Conservation (phyloP, 2,113 vertebrate genomes). For the Sprattus sprattus region DNA sequence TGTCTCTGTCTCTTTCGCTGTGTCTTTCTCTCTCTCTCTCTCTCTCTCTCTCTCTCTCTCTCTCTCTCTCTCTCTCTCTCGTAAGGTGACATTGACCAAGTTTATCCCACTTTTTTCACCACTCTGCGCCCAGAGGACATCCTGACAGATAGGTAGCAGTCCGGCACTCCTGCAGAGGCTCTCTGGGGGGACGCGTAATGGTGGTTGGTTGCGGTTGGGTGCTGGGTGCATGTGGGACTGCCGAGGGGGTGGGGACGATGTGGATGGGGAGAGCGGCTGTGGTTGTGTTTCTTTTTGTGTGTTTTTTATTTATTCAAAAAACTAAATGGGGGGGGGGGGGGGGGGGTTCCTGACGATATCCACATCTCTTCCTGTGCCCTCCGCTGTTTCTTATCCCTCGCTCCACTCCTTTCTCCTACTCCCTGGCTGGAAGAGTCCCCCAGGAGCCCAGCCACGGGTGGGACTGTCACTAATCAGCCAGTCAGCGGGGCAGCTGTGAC, state of each 20-base stretch:
- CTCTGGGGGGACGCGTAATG: neutral
- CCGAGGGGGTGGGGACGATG: neutral
- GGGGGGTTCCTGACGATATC: neutral
- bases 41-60: slow-evolving; percentile 44
- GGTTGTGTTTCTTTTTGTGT: neutral
- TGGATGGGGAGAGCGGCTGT: neutral
- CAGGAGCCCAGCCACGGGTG: neutral
- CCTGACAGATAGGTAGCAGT: slow-evolving; percentile 1
- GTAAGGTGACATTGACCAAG: neutral
- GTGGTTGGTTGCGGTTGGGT: neutral
- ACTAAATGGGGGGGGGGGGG: neutral
- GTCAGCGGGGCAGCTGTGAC: slow-evolving; percentile 1
- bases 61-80: slow-evolving; percentile 11
- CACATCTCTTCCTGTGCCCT: neutral
- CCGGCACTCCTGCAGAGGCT: neutral
- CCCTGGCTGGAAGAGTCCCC: slow-evolving; percentile 13
- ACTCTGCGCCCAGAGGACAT: neutral
- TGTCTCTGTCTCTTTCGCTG: slow-evolving; percentile 31
- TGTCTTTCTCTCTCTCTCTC: slow-evolving; percentile 42
- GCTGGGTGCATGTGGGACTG: neutral
- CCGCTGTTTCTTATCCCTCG: neutral
- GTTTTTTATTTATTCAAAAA: too few relatives aligned
- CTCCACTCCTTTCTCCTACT: slow-evolving; percentile 34
- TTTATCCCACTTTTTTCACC: neutral
- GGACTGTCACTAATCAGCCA: slow-evolving; percentile 7